Evolutionary conservation across 1,140 invertebrate genomes (phyloP).

Genomic region (Heliconius congener): DNA sequence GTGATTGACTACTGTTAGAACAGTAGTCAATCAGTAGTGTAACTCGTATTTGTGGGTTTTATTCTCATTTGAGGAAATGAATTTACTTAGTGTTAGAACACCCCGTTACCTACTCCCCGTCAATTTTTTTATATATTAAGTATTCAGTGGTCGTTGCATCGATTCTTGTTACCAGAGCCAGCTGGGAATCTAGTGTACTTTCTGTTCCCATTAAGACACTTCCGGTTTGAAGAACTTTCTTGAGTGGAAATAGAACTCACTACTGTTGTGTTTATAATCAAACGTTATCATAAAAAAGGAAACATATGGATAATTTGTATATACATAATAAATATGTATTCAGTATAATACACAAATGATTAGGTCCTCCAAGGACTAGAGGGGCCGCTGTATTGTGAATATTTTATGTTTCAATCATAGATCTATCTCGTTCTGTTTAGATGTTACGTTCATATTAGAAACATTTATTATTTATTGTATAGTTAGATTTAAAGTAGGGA

Average conservation of each 20-base stretch:
- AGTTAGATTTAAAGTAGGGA: neutral
- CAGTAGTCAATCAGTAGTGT: no score
- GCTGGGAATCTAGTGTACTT: no score
- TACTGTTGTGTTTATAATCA: neutral
- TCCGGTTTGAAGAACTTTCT: no score
- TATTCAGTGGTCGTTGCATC: neutral
- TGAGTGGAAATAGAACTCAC: neutral
- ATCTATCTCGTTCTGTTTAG: neutral
- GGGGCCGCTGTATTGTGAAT: neutral
- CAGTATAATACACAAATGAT: neutral
- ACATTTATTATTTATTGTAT: neutral
- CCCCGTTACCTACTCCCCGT: neutral
- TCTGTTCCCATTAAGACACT: no score
- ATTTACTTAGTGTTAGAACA: neutral
- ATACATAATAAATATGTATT: neutral
- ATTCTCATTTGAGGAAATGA: no score
- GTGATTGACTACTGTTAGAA: no score
- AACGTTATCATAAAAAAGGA: neutral
- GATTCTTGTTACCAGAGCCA: neutral
- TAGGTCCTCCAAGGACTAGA: neutral
- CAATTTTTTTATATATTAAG: neutral
- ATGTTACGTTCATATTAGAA: neutral
- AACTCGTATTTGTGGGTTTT: no score
- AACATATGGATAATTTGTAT: neutral
- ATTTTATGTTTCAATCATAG: slow-evolving; percentile 6